phyloP scores from a whole-genome alignment of 2,888 invertebrate genomes.

The Parnassius smintheus region DNA sequence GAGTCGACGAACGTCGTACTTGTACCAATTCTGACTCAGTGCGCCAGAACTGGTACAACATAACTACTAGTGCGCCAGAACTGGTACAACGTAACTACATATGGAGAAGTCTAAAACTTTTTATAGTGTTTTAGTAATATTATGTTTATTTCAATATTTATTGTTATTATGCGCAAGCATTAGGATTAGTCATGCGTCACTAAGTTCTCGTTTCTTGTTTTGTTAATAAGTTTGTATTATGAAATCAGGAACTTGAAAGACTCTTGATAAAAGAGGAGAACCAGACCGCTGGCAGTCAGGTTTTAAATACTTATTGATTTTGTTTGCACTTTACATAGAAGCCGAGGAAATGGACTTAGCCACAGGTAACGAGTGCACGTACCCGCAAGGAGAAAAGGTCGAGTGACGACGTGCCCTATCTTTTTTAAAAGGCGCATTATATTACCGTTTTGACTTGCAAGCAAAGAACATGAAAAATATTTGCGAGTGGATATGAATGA shows the following conservation, averaged over 20 bases:
- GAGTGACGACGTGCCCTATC: slow-evolving; percentile 66
- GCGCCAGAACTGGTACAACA: too few relatives aligned
- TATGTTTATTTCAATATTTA: background rate
- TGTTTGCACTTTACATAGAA: slow-evolving; percentile 6
- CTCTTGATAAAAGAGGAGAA: too few relatives aligned
- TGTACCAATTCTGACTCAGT: too few relatives aligned
- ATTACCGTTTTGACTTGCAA: slow-evolving; percentile 27
- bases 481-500: slow-evolving; percentile 16
- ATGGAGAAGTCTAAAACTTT: slow-evolving; percentile 2
- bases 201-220: too few relatives aligned
- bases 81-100: too few relatives aligned
- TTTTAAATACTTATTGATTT: slow-evolving; percentile 10
- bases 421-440: slow-evolving; percentile 35
- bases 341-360: slow-evolving; percentile 14
- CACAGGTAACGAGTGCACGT: slow-evolving; percentile 36
- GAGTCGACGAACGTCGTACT: too few relatives aligned
- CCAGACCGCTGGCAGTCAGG: too few relatives aligned
- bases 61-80: too few relatives aligned
- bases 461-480: slow-evolving; percentile 22
- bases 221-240: too few relatives aligned
- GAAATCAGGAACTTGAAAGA: too few relatives aligned
- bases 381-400: slow-evolving; percentile 40
- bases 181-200: too few relatives aligned
- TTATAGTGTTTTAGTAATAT: background rate
- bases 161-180: too few relatives aligned